Percentiles rank a stretch among this genome's conserved stretches.
Evolutionary conservation across 2,113 vertebrate species (phyloP).

Genomic region (Patagioenas fasciata): DNA sequence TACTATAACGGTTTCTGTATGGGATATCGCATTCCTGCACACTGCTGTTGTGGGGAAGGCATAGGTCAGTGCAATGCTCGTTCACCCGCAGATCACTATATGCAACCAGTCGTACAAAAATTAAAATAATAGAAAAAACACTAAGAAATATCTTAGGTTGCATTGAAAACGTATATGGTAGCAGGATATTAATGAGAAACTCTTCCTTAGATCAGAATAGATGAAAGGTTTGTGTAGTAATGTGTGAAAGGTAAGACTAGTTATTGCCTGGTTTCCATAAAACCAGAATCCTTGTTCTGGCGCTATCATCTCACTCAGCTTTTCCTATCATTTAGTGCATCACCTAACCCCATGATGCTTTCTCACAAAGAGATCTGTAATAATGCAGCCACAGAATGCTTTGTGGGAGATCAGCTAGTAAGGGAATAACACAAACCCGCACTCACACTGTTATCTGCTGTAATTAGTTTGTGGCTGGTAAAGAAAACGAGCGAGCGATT

Average conservation of each 20-base stretch:
- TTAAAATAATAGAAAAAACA: background rate
- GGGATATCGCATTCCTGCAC: background rate
- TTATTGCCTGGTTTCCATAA: background rate
- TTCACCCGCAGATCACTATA: background rate
- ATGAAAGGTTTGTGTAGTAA: background rate
- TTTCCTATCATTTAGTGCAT: background rate
- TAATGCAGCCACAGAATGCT: accelerated
- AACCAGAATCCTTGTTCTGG: background rate
- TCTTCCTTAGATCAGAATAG: background rate
- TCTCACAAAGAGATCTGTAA: background rate
- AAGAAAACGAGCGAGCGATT: background rate
- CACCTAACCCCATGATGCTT: background rate
- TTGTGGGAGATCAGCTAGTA: background rate
- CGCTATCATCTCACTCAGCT: background rate
- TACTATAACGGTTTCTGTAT: background rate
- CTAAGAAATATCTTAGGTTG: background rate
- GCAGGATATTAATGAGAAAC: background rate
- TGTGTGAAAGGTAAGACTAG: background rate
- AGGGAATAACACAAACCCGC: background rate
- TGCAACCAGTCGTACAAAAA: background rate
- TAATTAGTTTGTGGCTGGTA: background rate
- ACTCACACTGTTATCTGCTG: accelerated
- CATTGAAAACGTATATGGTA: background rate
- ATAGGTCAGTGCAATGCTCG: accelerated
- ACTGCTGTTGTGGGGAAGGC: background rate